Conservation (phyloP, 1,140 invertebrate species). For the Teleopsis dalmanni region DNA sequence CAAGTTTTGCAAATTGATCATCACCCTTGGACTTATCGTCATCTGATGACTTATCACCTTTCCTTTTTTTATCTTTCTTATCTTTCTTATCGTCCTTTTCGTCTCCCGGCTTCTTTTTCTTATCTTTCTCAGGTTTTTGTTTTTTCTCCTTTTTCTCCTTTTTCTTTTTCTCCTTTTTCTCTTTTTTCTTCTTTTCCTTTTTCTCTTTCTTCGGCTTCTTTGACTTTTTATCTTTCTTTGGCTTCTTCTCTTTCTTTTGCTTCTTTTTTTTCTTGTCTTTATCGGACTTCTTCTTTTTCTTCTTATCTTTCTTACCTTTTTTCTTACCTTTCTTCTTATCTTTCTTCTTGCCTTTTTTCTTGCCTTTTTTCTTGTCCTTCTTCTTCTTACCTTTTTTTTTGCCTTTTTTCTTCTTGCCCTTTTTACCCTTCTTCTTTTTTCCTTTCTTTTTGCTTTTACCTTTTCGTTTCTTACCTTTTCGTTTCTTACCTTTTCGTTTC, state of each 20-base stretch:
- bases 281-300: neutral
- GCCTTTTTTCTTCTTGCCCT: neutral
- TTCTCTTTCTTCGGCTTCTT: neutral
- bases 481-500: constrained; percentile 1
- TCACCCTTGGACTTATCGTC: neutral
- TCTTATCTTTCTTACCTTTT: neutral
- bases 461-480: neutral
- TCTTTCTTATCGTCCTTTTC: neutral
- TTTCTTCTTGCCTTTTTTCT: neutral
- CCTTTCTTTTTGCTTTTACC: neutral
- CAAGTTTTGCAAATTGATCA: neutral
- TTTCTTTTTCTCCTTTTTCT: constrained; percentile 7
- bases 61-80: neutral
- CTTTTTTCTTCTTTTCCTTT: neutral
- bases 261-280: constrained; percentile 4
- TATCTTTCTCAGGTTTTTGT: constrained; percentile 2
- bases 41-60: neutral
- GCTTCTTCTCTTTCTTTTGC: neutral
- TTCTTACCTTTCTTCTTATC: constrained; percentile 1
- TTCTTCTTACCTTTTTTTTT: constrained; percentile 5
- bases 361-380: neutral
- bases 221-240: neutral
- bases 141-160: constrained; percentile 1
- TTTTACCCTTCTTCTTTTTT: constrained; percentile 2
- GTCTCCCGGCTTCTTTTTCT: neutral